These are phyloP conservation scores for Phalloptychus januarius DNA, from an alignment of 2,797 vertebrate genomes.

Conservation along the genomic window DNA sequence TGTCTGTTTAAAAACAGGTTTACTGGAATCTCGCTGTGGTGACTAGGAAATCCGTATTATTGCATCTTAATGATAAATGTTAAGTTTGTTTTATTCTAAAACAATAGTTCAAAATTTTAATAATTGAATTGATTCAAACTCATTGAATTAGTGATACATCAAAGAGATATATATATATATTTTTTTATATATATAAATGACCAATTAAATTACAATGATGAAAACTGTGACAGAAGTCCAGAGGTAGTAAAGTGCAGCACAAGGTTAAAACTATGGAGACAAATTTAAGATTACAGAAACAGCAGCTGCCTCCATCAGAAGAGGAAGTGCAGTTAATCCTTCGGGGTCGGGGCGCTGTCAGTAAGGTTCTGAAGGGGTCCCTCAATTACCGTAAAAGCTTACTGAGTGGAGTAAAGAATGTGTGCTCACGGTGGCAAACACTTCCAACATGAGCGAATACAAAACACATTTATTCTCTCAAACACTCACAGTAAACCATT, in stretches of 20 bases:
- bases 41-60: constrained; percentile 4
- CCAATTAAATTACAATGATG: neutral
- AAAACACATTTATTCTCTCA: constrained; percentile 17
- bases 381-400: constrained; percentile 78
- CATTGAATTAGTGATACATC: neutral
- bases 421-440: constrained; percentile 55
- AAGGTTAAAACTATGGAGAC: constrained; percentile 53
- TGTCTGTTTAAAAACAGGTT: constrained; percentile 20
- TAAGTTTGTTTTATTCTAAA: neutral
- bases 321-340: constrained; percentile 61
- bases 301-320: constrained; percentile 54
- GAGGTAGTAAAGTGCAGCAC: constrained; percentile 12
- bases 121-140: no score
- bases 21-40: constrained; percentile 5
- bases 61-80: constrained; percentile 3
- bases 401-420: constrained; percentile 69
- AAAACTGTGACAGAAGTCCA: constrained; percentile 18
- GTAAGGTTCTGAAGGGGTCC: constrained; percentile 49
- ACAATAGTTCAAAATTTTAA: constrained; percentile 5
- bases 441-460: constrained; percentile 50
- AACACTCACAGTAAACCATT: constrained; percentile 5
- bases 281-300: constrained; percentile 39
- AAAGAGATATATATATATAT: neutral
- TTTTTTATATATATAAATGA: neutral
- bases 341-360: constrained; percentile 54